Base-by-base conservation (phyloP, 1,140 invertebrate species). In the Cardiocondyla obscurior region DNA sequence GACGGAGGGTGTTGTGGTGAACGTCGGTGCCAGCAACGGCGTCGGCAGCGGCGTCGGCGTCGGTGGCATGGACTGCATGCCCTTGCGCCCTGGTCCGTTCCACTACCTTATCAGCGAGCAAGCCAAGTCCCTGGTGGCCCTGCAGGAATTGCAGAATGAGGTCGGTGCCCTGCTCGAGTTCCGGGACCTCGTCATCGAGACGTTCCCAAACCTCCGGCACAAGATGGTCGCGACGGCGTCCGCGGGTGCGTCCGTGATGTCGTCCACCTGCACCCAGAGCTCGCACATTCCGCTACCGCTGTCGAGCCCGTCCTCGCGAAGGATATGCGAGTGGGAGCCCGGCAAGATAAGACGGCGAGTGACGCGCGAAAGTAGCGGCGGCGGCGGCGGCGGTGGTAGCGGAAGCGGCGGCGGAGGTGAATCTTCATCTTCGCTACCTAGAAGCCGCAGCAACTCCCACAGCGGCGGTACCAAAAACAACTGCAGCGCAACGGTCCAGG, bases 111-210 rank as follows among this genome's bases (percentile, higher is more conserved):
- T 97, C 92, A 97, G 95, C 94, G 96, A 97, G 94, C 97, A 97
- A 94, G 96, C 96, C 88, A 97, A 97, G 94, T 97, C 96, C 51
- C 93, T 97, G 91, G 96, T 97, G 73, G 96, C 96, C 55, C 94
- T 97, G 91, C 95, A 96, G 86, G 97, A 98, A 95, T 95, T 98
- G 91, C 97, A 98, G 96, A 97, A 97, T 97, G 97, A 98, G 94
- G 97, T 98, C 94, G 97, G 97, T 60, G 97, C 97, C 82, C 93
- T 98, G 81, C 95, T 98, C 93, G 97, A 98, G 94, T 98, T 98
- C 93, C 96, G 97, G 94, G 97, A 98, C 94, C 95, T 98, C 95
- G 97, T 98, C 95, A 97, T 98, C 95, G 97, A 98, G 95, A 97
- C 97, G 84, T 98, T 98, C 94, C 97, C 97, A 85, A 97, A 98